These are phyloP conservation scores for Scolopax mira DNA, from an alignment of 2,113 vertebrate species.

Conservation along the genomic window DNA sequence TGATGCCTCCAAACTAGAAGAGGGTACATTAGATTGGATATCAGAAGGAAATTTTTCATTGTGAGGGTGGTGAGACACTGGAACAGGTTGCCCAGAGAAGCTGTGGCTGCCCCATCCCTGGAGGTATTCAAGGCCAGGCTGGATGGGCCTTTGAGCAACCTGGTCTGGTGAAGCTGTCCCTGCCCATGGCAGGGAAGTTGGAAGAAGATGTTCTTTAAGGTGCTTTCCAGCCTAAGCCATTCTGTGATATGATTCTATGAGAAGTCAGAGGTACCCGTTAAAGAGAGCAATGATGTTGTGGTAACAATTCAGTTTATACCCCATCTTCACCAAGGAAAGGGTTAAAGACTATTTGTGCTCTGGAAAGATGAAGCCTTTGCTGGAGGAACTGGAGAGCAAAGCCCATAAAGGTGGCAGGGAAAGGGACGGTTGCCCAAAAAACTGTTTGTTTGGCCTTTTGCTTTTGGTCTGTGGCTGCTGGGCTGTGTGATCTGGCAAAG, in stretches of 20 bases:
- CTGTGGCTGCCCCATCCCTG: neutral
- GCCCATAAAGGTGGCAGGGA: neutral
- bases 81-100: neutral
- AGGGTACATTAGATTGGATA: neutral
- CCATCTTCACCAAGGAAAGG: neutral
- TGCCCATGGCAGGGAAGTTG: neutral
- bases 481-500: neutral
- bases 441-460: neutral
- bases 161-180: neutral
- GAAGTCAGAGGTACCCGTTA: neutral
- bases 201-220: neutral
- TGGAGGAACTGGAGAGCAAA: neutral
- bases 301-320: neutral
- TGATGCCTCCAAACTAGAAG: neutral
- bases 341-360: neutral
- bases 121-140: neutral
- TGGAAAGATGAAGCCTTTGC: neutral
- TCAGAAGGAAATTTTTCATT: neutral
- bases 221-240: neutral
- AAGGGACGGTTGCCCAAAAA: neutral
- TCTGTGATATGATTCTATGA: accelerated
- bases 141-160: neutral
- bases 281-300: neutral
- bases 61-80: neutral
- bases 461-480: neutral